Conservation (phyloP, 2,797 vertebrate species). For the Rhodeus uyekii region DNA sequence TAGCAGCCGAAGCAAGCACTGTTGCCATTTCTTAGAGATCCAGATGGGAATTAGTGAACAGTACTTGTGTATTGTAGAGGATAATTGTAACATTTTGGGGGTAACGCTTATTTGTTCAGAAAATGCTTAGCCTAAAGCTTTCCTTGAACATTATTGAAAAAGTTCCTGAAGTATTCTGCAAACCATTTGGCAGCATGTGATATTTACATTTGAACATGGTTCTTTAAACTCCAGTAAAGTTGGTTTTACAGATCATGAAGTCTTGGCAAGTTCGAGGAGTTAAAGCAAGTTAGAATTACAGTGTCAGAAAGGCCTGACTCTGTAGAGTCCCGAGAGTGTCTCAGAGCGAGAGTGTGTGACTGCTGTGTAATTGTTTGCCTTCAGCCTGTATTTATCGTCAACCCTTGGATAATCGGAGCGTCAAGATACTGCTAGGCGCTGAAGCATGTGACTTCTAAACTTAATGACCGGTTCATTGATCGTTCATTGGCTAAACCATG, state of each 20-base stretch:
- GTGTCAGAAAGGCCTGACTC: slow-evolving; percentile 37
- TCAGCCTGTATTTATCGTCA: slow-evolving; percentile 35
- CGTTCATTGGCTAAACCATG: slow-evolving; percentile 12
- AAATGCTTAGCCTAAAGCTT: background rate
- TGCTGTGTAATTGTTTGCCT: slow-evolving; percentile 43
- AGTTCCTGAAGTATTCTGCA: background rate
- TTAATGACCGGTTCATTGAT: slow-evolving; percentile 13
- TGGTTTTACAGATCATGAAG: slow-evolving; percentile 4
- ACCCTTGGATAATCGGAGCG: slow-evolving; percentile 12
- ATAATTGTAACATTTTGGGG: background rate
- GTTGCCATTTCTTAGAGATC: slow-evolving; percentile 21
- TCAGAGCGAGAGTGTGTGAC: slow-evolving; percentile 23
- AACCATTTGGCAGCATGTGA: background rate
- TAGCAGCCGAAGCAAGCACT: slow-evolving; percentile 40
- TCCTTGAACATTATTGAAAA: background rate
- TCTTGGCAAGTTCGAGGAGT: slow-evolving; percentile 23
- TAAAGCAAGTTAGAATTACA: slow-evolving; percentile 41
- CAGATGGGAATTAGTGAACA: background rate
- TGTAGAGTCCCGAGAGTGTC: slow-evolving; percentile 13
- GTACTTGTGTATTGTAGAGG: background rate
- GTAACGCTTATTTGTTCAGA: background rate
- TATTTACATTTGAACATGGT: background rate
- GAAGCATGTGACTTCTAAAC: slow-evolving; percentile 28
- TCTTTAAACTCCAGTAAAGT: background rate
- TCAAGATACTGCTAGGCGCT: slow-evolving; percentile 14